Evolutionary conservation across 2,113 vertebrate species (phyloP), one percentile per base, ranked within the genome.

Genomic region (Talpa occidentalis): DNA sequence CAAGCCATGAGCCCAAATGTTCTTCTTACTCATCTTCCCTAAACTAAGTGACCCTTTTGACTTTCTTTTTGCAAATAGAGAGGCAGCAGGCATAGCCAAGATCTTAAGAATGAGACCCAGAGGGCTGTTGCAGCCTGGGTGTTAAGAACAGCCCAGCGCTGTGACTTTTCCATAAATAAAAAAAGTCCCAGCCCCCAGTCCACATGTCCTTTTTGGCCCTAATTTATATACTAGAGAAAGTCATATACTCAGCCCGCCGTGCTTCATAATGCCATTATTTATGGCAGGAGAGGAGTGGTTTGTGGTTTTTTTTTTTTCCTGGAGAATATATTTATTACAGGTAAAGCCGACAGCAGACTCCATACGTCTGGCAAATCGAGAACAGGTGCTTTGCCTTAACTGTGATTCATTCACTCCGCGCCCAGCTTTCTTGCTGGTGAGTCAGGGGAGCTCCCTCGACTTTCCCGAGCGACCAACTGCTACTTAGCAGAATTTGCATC

Each of bases 221-320:
- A 98, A 98, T 98, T 98, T 98, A 98, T 98, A 97, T 87, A 96
- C 97, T 97, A 76, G 88, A 95, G 92, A 97, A 98, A 98, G 98
- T 97, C 94, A 97, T 98, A 91, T 47, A 95, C 98, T 97, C 96
- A 35, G 92, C 81, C 70, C 47, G 94, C 81, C 98, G 94, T 93
- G 95, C 94, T 92, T 97, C 98, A 94, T 95, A 96, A 93, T 30
- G 17, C 90, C n/a, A n/a, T 98, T 98, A 98, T 98, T 98, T 98
- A 98, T 97, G 93, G 95, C 14, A 5, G 72, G 56, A 73, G 93
- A 90, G 72, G 72, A 47, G 81, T 30, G 64, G 26, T 66, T 91
- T 95, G 95, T 95, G 26, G 97, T 96, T 97, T 79, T 64, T 97
- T 96, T 97, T 79, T 64, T 15, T 11, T 56, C 49, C 90, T 90